A percentile compares a stretch with the other conserved stretches of the same genome.
These are phyloP conservation scores for Euthynnus affinis DNA, from an alignment of 2,797 vertebrate species.

Conservation along the genomic window DNA sequence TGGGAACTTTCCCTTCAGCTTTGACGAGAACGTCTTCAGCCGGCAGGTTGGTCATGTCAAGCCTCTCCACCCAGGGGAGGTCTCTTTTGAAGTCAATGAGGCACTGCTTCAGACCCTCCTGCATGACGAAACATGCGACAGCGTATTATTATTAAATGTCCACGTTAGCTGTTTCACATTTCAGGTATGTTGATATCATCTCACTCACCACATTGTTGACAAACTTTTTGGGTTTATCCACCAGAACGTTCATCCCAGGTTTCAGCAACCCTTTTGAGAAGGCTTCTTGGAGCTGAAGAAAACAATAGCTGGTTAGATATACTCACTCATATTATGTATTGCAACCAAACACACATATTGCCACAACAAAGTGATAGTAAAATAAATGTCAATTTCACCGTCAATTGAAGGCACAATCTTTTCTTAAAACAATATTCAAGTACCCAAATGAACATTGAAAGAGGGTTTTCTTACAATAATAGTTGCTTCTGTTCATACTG, in stretches of 20 bases:
- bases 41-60: conserved; percentile 89
- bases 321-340: neutral
- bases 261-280: conserved; percentile 91
- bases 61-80: conserved; percentile 92
- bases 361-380: neutral
- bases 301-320: accelerated
- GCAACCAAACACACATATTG: neutral
- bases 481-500: too few species aligned
- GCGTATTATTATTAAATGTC: neutral
- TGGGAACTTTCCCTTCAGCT: conserved; percentile 59
- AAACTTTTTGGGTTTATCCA: conserved; percentile 84
- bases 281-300: conserved; percentile 92
- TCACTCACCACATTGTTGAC: conserved; percentile 91
- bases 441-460: too few species aligned
- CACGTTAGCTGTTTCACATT: neutral
- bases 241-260: conserved; percentile 92
- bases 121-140: neutral
- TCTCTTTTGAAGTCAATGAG: conserved; percentile 88
- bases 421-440: too few species aligned
- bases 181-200: accelerated
- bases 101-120: conserved; percentile 92
- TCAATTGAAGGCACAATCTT: too few species aligned
- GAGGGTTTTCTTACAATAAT: too few species aligned
- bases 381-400: neutral
- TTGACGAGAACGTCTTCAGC: conserved; percentile 74